Conservation (phyloP, 2,888 invertebrate genomes). For the Chloroclysta siterata region DNA sequence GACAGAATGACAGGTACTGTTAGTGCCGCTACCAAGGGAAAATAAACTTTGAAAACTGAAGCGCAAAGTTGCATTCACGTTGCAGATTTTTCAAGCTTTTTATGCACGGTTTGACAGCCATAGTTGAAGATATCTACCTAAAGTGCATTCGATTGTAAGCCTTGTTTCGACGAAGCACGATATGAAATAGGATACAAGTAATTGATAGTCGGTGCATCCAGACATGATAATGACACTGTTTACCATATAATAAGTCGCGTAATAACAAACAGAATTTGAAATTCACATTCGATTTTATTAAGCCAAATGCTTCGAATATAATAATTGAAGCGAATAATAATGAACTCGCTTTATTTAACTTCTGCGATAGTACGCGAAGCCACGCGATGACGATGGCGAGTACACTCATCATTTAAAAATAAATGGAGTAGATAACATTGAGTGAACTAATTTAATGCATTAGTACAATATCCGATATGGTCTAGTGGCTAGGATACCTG, state of each 20-base stretch:
- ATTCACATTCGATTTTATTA: slow-evolving; percentile 56
- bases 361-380: background rate
- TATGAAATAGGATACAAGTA: slow-evolving; percentile 21
- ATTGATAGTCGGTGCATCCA: slow-evolving; percentile 55
- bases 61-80: slow-evolving; percentile 21
- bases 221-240: slow-evolving; percentile 81
- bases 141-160: slow-evolving; percentile 28
- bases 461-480: slow-evolving; percentile 68
- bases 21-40: slow-evolving; percentile 31
- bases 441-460: background rate
- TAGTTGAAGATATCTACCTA: slow-evolving; percentile 42
- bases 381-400: background rate
- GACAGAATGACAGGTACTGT: slow-evolving; percentile 54
- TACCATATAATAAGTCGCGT: slow-evolving; percentile 80
- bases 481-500: slow-evolving; percentile 90
- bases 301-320: slow-evolving; percentile 44
- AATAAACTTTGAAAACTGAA: slow-evolving; percentile 14
- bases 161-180: slow-evolving; percentile 30
- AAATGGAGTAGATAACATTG: background rate
- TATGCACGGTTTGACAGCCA: slow-evolving; percentile 41
- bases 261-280: slow-evolving; percentile 65
- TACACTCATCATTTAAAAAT: background rate
- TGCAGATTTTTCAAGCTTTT: slow-evolving; percentile 28
- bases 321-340: slow-evolving; percentile 30
- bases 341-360: slow-evolving; percentile 4